Percentiles rank a stretch among this genome's conserved stretches.
Evolutionary conservation across 2,797 vertebrate species (phyloP).

Genomic region (Sarcoramphus papa): DNA sequence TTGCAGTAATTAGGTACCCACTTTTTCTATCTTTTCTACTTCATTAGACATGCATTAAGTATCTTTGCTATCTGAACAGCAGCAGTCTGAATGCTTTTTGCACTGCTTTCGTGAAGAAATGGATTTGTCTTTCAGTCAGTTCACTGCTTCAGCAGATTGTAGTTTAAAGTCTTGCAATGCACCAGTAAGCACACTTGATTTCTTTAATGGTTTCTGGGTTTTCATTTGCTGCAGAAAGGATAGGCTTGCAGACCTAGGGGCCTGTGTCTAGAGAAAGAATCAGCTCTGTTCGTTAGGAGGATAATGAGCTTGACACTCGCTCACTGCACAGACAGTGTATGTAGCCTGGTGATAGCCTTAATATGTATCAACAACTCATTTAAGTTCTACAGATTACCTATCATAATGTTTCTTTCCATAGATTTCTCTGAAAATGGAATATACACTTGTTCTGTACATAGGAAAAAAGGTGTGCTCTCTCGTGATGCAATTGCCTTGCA

Average conservation of each 20-base stretch:
- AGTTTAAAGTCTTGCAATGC: background rate
- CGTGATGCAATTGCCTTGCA: background rate
- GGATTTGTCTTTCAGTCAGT: background rate
- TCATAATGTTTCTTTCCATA: background rate
- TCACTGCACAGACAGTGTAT: background rate
- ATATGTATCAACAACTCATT: background rate
- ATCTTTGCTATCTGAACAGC: background rate
- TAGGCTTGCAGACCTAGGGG: background rate
- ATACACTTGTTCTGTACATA: background rate
- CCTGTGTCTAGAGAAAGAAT: background rate
- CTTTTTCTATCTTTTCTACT: background rate
- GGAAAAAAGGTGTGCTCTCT: background rate
- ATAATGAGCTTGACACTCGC: background rate
- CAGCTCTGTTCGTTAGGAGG: background rate
- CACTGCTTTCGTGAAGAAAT: background rate
- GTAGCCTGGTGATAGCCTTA: background rate
- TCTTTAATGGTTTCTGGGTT: background rate
- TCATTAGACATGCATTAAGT: background rate
- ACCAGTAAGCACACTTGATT: background rate
- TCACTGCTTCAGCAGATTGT: background rate
- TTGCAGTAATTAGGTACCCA: background rate
- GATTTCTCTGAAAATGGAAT: background rate
- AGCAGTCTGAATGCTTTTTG: background rate
- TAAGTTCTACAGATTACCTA: background rate
- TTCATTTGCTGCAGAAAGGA: constrained; percentile 6